Evolutionary conservation across 2,797 vertebrate genomes (phyloP), one percentile per base, ranked within the genome.

Genomic region (Clarias fuscus): DNA sequence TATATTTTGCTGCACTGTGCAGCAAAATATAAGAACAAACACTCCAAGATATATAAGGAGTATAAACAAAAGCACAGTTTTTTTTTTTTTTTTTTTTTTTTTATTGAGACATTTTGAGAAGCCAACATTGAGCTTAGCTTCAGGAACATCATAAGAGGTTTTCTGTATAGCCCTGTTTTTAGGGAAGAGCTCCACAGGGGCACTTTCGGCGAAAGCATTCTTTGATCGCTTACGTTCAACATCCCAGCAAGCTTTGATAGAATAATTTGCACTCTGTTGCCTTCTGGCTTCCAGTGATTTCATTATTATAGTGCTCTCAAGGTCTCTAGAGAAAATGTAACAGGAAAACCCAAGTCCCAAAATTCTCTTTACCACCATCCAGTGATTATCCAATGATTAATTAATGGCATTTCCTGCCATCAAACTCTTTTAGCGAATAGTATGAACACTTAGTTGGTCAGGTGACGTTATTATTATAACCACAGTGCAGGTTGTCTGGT

Each of bases 161-260:
- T 78, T 79, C 33, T 79, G 59, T 62, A n/a, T 20, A 62, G 33
- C 59, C 24, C 6, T 58, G n/a, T 18, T 79, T 79, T 62, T 40
- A 24, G 17, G 56, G 27, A 78, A 37, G 76, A 0, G 18, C 56
- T 78, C 76, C 76, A 78, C 18, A 78, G 56, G 76, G 76, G 56
- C 48, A 53, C 48, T 13, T 59, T 61, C 27, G 56, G 20, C 10
- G 18, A 61, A 59, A 59, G 56, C 7, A 27, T 61, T 78, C 14
- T 61, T 59, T 61, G 76, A 78, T 78, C 22, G 76, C 56, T 61
- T 30, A 20, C 22, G 30, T 78, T 59, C 56, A 78, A 81, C 78
- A 85, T 86, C 77, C 11, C 84, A 61, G 65, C 37, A 15, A 86
- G 67, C 72, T 86, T 83, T 37, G 56, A 61, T 37, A 24, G 56